A percentile compares a stretch with the other conserved stretches of the same genome.
Conservation (phyloP, 2,797 vertebrate genomes). For the Momotus momota region DNA sequence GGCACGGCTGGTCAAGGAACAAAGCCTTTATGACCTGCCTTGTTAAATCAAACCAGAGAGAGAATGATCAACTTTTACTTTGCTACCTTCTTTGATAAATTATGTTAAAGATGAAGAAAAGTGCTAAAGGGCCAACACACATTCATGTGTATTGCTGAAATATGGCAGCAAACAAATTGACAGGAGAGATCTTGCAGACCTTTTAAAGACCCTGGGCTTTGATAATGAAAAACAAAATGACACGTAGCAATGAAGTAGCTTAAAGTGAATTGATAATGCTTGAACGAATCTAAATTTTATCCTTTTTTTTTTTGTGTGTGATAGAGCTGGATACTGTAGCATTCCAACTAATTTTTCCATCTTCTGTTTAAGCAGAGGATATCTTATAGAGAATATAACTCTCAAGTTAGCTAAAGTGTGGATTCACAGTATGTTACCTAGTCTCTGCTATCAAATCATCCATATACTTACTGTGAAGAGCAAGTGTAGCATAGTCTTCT, state of each 20-base stretch:
- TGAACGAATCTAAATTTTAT: not conserved
- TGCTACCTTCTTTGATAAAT: constrained; percentile 68
- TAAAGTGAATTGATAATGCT: not conserved
- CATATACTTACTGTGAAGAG: not conserved
- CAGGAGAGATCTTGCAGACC: not conserved
- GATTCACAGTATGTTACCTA: not conserved
- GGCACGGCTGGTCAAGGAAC: constrained; percentile 64
- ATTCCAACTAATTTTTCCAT: not conserved
- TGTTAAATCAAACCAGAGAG: constrained; percentile 73
- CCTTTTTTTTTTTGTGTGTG: not conserved
- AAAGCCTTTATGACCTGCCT: constrained; percentile 64
- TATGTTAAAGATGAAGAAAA: constrained; percentile 66
- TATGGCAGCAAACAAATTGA: constrained; percentile 17
- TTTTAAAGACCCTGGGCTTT: not conserved
- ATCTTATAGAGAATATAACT: not conserved
- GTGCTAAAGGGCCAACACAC: constrained; percentile 14
- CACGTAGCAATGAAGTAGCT: not conserved
- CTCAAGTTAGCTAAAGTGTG: not conserved
- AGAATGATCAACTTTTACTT: constrained; percentile 63
- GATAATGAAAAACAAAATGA: constrained; percentile 36
- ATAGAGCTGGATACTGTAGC: not conserved
- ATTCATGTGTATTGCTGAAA: not conserved
- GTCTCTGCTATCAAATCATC: not conserved
- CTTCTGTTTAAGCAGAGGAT: not conserved
- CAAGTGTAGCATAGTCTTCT: not conserved